phyloP scores from a whole-genome alignment of 2,113 vertebrate species.

The Gadus macrocephalus region DNA sequence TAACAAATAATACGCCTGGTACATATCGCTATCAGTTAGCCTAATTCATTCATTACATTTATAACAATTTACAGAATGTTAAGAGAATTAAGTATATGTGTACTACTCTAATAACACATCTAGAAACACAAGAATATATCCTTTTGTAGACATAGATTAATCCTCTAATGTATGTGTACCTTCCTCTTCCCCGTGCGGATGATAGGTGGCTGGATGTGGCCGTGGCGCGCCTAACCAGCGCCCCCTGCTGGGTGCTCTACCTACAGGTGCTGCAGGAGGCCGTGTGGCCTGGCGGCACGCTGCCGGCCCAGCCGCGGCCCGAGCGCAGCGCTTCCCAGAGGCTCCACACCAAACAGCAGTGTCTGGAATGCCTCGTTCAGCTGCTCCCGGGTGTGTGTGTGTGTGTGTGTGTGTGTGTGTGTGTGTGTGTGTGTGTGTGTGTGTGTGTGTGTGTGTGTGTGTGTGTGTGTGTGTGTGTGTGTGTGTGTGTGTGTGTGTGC shows the following conservation, averaged over 20 bases:
- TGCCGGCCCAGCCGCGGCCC: constrained; percentile 76
- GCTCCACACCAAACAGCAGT: constrained; percentile 74
- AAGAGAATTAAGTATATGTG: too few species aligned
- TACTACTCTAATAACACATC: too few species aligned
- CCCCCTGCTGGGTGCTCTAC: constrained; percentile 88
- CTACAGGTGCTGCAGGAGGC: constrained; percentile 86
- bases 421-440: too few species aligned
- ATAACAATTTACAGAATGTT: too few species aligned
- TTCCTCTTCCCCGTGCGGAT: constrained; percentile 4
- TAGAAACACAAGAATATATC: too few species aligned
- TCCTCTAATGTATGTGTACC: background rate
- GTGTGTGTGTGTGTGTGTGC: too few species aligned
- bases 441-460: too few species aligned
- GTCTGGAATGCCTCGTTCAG: constrained; percentile 81
- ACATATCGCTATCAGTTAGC: too few species aligned
- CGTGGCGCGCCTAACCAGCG: constrained; percentile 81
- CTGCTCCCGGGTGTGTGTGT: constrained; percentile 78
- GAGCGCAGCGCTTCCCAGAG: constrained; percentile 78
- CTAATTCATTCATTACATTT: too few species aligned
- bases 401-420: too few species aligned
- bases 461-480: too few species aligned
- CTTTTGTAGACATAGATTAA: background rate
- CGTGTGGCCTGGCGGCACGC: constrained; percentile 85
- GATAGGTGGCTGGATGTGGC: constrained; percentile 90
- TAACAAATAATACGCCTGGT: too few species aligned